phyloP scores from a whole-genome alignment of 1,140 invertebrate genomes.

The Orussus abietinus region DNA sequence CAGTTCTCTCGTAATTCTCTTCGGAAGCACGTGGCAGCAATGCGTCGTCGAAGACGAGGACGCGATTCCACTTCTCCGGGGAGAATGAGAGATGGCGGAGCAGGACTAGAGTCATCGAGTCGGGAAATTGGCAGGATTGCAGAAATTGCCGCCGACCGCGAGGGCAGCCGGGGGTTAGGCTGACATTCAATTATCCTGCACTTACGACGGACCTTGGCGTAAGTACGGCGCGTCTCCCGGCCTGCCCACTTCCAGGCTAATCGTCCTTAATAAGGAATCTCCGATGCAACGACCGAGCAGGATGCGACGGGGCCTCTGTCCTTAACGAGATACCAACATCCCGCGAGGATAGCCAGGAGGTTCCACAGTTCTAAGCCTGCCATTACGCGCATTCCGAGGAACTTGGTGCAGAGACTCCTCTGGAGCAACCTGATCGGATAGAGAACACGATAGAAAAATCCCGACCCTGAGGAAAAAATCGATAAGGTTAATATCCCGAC shows the following conservation, averaged over 20 bases:
- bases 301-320: constrained; percentile 14
- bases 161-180: constrained; percentile 18
- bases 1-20: too few relatives aligned
- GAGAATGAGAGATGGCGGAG: constrained; percentile 12
- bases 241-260: constrained; percentile 24
- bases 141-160: too few relatives aligned
- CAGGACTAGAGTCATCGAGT: too few relatives aligned
- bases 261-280: constrained; percentile 28
- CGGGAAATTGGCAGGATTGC: too few relatives aligned
- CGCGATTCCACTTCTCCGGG: constrained; percentile 13
- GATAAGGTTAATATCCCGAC: too few relatives aligned
- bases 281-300: constrained; percentile 1
- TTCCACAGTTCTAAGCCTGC: too few relatives aligned
- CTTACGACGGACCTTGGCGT: constrained; percentile 17
- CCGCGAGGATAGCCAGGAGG: constrained; percentile 8
- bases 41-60: constrained; percentile 10
- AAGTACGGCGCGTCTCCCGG: constrained; percentile 22
- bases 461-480: too few relatives aligned
- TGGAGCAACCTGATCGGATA: too few relatives aligned
- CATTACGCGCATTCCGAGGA: too few relatives aligned
- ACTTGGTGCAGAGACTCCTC: too few relatives aligned
- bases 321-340: constrained; percentile 15
- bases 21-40: too few relatives aligned
- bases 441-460: too few relatives aligned
- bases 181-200: constrained; percentile 31